Conservation (phyloP, 2,797 vertebrate genomes). For the Vespertilio murinus region DNA sequence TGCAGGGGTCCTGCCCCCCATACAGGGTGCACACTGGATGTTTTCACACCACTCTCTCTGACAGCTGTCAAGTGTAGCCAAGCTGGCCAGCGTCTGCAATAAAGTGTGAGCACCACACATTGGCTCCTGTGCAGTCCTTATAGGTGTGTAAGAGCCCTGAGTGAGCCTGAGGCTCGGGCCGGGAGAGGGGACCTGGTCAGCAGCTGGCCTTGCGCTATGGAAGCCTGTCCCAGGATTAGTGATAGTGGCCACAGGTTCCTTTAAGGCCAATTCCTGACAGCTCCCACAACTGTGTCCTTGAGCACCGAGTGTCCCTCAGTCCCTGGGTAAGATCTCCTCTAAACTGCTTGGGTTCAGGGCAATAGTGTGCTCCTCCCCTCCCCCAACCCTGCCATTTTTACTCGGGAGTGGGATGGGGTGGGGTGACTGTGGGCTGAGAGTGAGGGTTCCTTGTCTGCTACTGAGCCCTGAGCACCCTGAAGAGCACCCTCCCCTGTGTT, state of each 20-base stretch:
- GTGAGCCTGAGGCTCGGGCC: not conserved
- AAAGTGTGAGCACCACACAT: not conserved
- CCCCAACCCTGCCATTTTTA: rapidly evolving
- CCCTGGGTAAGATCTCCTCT: no score
- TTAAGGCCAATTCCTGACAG: no score
- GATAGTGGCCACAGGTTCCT: no score
- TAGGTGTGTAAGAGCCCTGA: not conserved
- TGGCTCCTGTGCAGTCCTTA: not conserved
- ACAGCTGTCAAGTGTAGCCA: no score
- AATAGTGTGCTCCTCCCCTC: no score
- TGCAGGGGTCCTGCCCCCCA: no score
- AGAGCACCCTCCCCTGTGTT: not conserved
- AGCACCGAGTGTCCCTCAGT: no score
- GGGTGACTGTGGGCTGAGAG: not conserved
- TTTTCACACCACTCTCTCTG: not conserved
- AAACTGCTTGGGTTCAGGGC: not conserved
- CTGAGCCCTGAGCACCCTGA: not conserved
- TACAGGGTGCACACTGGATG: rapidly evolving
- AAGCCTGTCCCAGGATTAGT: no score
- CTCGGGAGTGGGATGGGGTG: no score
- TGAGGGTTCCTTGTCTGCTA: not conserved
- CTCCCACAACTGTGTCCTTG: no score
- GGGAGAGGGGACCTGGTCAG: no score
- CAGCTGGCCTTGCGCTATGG: no score
- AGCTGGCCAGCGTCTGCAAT: not conserved